Base-by-base conservation (phyloP, 1,140 invertebrate species). In the Centruroides vittatus region DNA sequence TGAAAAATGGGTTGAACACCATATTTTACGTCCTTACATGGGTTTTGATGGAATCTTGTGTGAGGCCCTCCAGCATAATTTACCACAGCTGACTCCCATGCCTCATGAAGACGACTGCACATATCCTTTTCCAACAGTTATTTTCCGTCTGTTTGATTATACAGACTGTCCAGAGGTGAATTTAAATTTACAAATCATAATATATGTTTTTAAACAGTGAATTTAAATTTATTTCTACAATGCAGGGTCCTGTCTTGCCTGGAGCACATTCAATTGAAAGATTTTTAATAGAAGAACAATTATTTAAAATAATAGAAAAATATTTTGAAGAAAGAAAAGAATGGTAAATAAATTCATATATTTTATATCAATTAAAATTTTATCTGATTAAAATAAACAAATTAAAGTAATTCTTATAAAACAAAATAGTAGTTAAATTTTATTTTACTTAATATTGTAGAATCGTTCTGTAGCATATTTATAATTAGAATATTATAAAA, bases 1-100 rank as follows among this genome's bases (percentile, higher is more conserved):
- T 68, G 92, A 96, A 70, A 94, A 94, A 73, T 99, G 95, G 95
- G 84, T 86, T 47, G 96, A 99, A 72, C 93, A 94, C 70, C 93
- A 98, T 73, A 96, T 99, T 71, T 82, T 86, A 4, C 80, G 95
- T 41, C 93, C 94, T 1, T 99, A 99, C 73, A 76, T 96, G 12
- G 89, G 90, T 0, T 99, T 99, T 77, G 94, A 98, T 72, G 88
- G 86, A 4, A 86, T 93, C 58, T 72, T 99, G 8, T 94, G 89
- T 77, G 94, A 98, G 74, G 93, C 94, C 9, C 75, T 98, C 49
- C 90, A 97, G 71, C 94, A 99, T 70, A 94, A 92, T 74, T 78
- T 99, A 60, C 93, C 94, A 5, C 78, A 82, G 55, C 86, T 98
- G 64, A 77, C 85, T 53, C 84, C 88, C n/a, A 89, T 89, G 4